phyloP scores from a whole-genome alignment of 2,113 vertebrate genomes.

The Capreolus pygargus region DNA sequence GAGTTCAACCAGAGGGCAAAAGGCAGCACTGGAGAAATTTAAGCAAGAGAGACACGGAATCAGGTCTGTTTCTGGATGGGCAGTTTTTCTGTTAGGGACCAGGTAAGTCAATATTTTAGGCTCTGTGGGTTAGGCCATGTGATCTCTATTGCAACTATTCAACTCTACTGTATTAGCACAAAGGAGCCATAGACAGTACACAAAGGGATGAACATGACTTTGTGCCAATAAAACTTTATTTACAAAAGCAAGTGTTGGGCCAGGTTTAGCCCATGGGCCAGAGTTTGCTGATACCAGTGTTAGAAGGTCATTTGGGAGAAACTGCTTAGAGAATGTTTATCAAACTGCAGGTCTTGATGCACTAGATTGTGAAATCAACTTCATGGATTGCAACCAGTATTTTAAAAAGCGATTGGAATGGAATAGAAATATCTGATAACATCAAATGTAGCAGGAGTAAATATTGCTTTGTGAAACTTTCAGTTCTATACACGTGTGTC shows the following conservation, averaged over 20 bases:
- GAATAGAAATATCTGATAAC: neutral
- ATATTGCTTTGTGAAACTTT: neutral
- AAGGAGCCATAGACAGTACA: accelerated
- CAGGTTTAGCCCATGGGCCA: neutral
- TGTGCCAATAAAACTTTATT: conserved; percentile 37
- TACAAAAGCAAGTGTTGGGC: neutral
- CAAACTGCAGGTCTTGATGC: neutral
- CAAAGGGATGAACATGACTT: neutral
- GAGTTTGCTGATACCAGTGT: neutral
- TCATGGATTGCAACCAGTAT: neutral
- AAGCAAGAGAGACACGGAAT: neutral
- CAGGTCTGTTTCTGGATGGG: accelerated
- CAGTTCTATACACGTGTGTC: neutral
- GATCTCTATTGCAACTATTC: neutral
- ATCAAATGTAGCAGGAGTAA: neutral
- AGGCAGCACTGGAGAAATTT: neutral
- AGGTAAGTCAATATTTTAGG: neutral
- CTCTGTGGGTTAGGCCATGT: neutral
- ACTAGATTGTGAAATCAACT: neutral
- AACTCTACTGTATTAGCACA: neutral
- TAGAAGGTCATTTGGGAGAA: neutral
- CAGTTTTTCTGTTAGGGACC: neutral
- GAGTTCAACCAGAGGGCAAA: neutral
- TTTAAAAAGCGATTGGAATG: neutral
- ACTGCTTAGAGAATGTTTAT: neutral